Conservation (phyloP, 1,140 invertebrate species). For the Aphidius gifuensis region DNA sequence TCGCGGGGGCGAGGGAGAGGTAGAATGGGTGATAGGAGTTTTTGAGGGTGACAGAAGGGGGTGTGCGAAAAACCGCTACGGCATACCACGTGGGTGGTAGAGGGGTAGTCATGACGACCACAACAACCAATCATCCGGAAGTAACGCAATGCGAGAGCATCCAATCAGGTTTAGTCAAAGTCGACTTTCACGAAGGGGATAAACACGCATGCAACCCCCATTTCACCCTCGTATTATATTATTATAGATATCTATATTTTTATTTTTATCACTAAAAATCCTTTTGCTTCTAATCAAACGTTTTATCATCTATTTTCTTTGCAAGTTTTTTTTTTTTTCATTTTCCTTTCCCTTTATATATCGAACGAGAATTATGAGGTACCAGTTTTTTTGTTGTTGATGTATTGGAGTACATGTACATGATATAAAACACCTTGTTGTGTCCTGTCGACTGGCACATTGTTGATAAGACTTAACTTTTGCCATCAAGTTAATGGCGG, state of each 20-base stretch:
- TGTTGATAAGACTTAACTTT: slow-evolving; percentile 44
- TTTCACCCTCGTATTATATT: not conserved
- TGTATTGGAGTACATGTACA: slow-evolving; percentile 3
- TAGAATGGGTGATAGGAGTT: slow-evolving; percentile 23
- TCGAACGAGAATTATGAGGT: not conserved
- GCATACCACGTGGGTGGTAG: slow-evolving; percentile 42
- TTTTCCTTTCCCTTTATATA: not conserved
- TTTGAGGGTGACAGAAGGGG: slow-evolving; percentile 18
- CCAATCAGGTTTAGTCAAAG: slow-evolving; percentile 55
- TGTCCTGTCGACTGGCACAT: slow-evolving; percentile 50
- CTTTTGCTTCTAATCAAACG: slow-evolving; percentile 11
- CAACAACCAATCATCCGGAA: slow-evolving; percentile 57
- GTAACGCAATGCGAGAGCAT: slow-evolving; percentile 56
- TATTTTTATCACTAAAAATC: not conserved
- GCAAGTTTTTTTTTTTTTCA: not conserved
- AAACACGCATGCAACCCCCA: not conserved
- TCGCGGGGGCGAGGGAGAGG: slow-evolving; percentile 15
- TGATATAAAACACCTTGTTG: slow-evolving; percentile 29
- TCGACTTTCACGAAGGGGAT: slow-evolving; percentile 24
- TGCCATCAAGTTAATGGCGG: slow-evolving; percentile 47
- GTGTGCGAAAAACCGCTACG: slow-evolving; percentile 14
- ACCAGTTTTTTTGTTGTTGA: not conserved
- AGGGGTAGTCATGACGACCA: slow-evolving; percentile 56
- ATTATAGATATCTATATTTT: too few species aligned
- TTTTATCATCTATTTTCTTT: slow-evolving; percentile 5